Evolutionary conservation across 2,888 invertebrate genomes (phyloP), one percentile per base, ranked within the genome.

Genomic region (Agrochola macilenta): DNA sequence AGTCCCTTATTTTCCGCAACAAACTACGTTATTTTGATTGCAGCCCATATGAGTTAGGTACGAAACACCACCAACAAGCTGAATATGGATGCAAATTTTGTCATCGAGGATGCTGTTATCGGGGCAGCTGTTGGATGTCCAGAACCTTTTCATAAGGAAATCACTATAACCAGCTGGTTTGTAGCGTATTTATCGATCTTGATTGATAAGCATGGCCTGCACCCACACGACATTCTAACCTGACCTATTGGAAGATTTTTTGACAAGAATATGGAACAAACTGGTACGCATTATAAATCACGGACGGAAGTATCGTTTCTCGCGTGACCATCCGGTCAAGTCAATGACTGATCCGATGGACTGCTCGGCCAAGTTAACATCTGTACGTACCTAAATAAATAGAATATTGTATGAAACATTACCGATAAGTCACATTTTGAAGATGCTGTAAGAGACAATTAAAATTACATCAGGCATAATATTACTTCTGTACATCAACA

Each of bases 311-410:
- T 71, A 49, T 73, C 57, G 35, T 35, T 35, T n/a, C 68, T 71
- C 52, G 57, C 70, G 72, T 69, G 74, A 72, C 64, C 57, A 74
- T 58, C 39, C 35, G 74, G 60, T 39, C 71, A 78, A 64, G 81
- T 85, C 83, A 85, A 78, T 83, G 78, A 83, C 83, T 82, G 82
- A 85, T 76, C 66, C 49, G 30, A 43, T 64, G 63, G 69, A 57
- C 58, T 43, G 49, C 49, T 64, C 35, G 43, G 72, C 35, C 64
- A 54, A 74, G 14, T 68, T 60, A 49, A 64, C 35, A 57, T 43
- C 20, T 39, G 3, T 58, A n/a, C 5, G 5, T 73, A 57, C 43
- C 12, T 64, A 78, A 35, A 64, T 68, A 60, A 74, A 46, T 64
- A 58, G 8, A 68, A 63, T 70, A 35, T 74, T 66, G n/a, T 58